Base-by-base conservation (phyloP, 2,888 invertebrate species). In the Hydroisotoma schaefferi region DNA sequence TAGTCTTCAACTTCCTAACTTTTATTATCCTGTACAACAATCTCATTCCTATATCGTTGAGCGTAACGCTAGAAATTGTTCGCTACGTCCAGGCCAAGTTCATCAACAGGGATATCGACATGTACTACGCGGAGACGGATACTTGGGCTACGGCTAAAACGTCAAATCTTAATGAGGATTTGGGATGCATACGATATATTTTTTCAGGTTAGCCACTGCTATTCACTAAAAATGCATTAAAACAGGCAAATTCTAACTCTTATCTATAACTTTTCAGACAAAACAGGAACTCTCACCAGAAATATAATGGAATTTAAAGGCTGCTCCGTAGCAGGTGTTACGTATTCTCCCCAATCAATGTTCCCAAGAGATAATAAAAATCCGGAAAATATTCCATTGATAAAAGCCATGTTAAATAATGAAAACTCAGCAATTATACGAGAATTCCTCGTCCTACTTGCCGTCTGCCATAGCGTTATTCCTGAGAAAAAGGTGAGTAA, bases 1-100 rank as follows among this genome's bases (percentile, higher is more conserved):
- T 5, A n/a, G 28, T 8, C 26, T 26, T 27, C 80, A 97, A 94
- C 8, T 49, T 49, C 49, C 82, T 99, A 73, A 99, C 99, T 18
- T 99, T 98, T 81, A 88, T 99, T 75, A 99, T 99, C 81, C 83
- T 99, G 73, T 99, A 94, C 83, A 98, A 98, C 82, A 99, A 99
- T 80, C 84, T 99, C 75, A 98, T 99, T 79, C 99, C 99, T 37
- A 99, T 99, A 79, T 97, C 97, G 71, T 81, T 99, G 73, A 23
- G 28, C 25, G 98, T 99, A 37, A 97, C 98, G 1, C 83, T 99
- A 71, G 99, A 99, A 80, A 86, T 29, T 3, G 23, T 51, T 23
- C 18, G 26, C 2, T 60, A 23, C 15, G 1, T 58, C 15, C 79
- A 90, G 85, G 91, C 92, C 0, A 87, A 87, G 73, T 92, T 92